Evolutionary conservation across 2,797 vertebrate genomes (phyloP), one percentile per base, ranked within the genome.

Genomic region (Urophycis tenuis): DNA sequence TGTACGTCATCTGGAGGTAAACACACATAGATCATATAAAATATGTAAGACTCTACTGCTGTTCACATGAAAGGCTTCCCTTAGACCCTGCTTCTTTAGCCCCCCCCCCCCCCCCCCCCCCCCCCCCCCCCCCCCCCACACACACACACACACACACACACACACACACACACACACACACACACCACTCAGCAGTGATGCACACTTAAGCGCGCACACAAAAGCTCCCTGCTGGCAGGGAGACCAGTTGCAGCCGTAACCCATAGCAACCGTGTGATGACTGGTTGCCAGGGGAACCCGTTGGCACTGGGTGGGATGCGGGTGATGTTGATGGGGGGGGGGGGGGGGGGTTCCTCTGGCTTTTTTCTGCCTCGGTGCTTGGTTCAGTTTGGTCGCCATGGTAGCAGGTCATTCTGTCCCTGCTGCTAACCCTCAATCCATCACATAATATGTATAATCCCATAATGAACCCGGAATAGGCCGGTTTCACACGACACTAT

Each of bases 261-360:
- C 77, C 81, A 17, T 60, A 78, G 14, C 80, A 78, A 85, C 82
- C 88, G 83, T 75, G 85, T 85, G 88, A 88, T 64, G 60, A 29
- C 74, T 71, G 1, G 89, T 93, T 92, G 87, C 89, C 86, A 88
- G 10, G 81, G 91, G 83, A 89, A 92, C 89, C 81, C 85, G 71
- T 76, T 76, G 35, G 69, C 32, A n/a, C 17, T 64, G 60, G 60
- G 60, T n/a, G 22, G 53, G 53, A 22, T 53, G 49, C 11, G 49
- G 36, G 36, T 2, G 36, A 11, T 6, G 36, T 4, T 4, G 34
- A 35, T 3, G 36, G 9, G 36, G 7, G 49, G 49, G 49, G 49
- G 19, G 19, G 15, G 19, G 19, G 49, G 49, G 49, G 19, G 67
- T n/a, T 36, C 34, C 39, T 77, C 64, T 78, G 72, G 9, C 29